Evolutionary conservation across 2,888 invertebrate species (phyloP).

Genomic region (Acrobasis consociella): DNA sequence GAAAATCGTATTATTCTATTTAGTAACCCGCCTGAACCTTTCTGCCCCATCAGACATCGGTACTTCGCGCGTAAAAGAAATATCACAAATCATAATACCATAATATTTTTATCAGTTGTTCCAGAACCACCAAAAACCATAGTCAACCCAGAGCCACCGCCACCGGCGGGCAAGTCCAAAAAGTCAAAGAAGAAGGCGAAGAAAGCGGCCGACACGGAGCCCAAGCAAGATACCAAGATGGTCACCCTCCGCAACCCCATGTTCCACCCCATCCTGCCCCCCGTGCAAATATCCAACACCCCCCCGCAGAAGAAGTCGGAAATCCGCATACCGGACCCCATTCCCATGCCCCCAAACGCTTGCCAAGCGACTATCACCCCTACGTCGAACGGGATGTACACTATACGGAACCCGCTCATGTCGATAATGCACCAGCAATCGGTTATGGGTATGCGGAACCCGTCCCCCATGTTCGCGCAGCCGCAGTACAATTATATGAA

Average conservation of each 20-base stretch:
- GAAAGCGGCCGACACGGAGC: constrained; percentile 60
- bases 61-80: too few relatives aligned
- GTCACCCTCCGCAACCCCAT: constrained; percentile 91
- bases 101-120: constrained; percentile 28
- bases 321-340: constrained; percentile 70
- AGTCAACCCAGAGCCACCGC: constrained; percentile 52
- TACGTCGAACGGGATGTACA: constrained; percentile 88
- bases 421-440: constrained; percentile 77
- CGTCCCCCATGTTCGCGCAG: constrained; percentile 45
- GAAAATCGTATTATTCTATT: too few relatives aligned
- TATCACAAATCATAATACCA: too few relatives aligned
- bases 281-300: constrained; percentile 57
- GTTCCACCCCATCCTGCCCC: constrained; percentile 84
- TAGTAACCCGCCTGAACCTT: too few relatives aligned
- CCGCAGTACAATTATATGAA: constrained; percentile 61
- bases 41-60: too few relatives aligned
- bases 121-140: constrained; percentile 66
- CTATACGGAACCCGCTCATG: constrained; percentile 89
- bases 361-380: constrained; percentile 80
- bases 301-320: constrained; percentile 59
- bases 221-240: constrained; percentile 82
- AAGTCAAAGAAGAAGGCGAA: constrained; percentile 78
- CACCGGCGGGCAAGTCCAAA: constrained; percentile 59
- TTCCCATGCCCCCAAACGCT: constrained; percentile 74
- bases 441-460: constrained; percentile 55